Base-by-base conservation (phyloP, 1,140 invertebrate species). In the Conus ventricosus region DNA sequence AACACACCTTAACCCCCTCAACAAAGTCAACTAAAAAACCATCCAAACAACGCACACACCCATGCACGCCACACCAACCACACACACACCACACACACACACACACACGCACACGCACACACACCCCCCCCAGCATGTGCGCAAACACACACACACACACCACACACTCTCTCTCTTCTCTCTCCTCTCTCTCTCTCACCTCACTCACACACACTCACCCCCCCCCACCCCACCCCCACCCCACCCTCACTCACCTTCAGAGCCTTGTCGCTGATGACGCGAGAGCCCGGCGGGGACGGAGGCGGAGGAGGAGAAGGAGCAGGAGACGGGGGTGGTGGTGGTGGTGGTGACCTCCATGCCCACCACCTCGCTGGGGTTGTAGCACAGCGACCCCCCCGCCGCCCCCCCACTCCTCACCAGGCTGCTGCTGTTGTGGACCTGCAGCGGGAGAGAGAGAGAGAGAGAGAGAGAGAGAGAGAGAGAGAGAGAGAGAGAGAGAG, bases 371-470 rank as follows among this genome's bases (percentile, higher is more conserved):
- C 90, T 90, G 67, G 67, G 67, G 67, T 71, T 71, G 67, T 71
- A 71, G 67, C 67, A 71, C 67, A 71, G 67, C 25, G 88, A 81
- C 17, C 89, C 90, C 67, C 67, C 67, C 25, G 88, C 60, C 0
- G 91, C 60, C 67, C 67, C 67, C 60, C 85, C 87, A 53, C 91
- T 90, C 13, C 92, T 87, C 0, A 92, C 90, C 84, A 92, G 89
- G 51, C 90, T 91, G 67, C 67, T 71, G 10, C 90, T 87, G 85
- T 91, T 94, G 89, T 92, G 92, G 51, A 94, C 91, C 67, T 71
- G 67, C 11, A 7, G 67, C 1, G 20, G 67, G 7, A n/a, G 67
- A 20, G 67, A 20, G 67, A 20, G 67, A 6, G 20, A 20, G 20
- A 20, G 67, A 6, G 67, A 20, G 20, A 20, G 67, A 20, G 20